Evolutionary conservation across 1,140 invertebrate genomes (phyloP).

Genomic region (Cotesia typhae): DNA sequence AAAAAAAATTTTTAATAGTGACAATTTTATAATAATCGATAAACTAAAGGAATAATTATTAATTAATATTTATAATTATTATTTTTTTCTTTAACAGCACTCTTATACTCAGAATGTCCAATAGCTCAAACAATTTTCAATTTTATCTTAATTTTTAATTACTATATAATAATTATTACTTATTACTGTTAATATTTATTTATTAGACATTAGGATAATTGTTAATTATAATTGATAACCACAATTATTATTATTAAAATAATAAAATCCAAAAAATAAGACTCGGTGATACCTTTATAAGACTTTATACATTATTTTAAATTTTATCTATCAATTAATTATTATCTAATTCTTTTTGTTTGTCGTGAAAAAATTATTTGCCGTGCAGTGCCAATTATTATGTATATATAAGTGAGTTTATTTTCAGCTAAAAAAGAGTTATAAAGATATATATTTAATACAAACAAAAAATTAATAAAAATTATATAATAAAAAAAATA

Average conservation of each 20-base stretch:
- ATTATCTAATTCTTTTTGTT: slow-evolving; percentile 26
- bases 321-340: slow-evolving; percentile 9
- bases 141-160: neutral
- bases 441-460: neutral
- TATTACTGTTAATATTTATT: neutral
- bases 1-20: slow-evolving; percentile 1
- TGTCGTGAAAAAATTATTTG: slow-evolving; percentile 8
- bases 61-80: neutral
- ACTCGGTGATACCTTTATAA: slow-evolving; percentile 24
- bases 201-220: neutral
- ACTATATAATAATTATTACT: neutral
- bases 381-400: slow-evolving; percentile 3
- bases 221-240: no score
- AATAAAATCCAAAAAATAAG: neutral
- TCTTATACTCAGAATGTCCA: slow-evolving; percentile 17
- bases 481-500: slow-evolving; percentile 1
- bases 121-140: slow-evolving; percentile 13
- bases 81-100: neutral
- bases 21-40: neutral
- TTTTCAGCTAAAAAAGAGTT: neutral
- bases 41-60: slow-evolving; percentile 6
- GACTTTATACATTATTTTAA: slow-evolving; percentile 39
- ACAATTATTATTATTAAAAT: no score
- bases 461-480: neutral
- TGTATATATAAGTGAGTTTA: slow-evolving; percentile 1